These are phyloP conservation scores for Toxotes lorentzi DNA, from an alignment of 2,797 vertebrate species.

Conservation along the genomic window DNA sequence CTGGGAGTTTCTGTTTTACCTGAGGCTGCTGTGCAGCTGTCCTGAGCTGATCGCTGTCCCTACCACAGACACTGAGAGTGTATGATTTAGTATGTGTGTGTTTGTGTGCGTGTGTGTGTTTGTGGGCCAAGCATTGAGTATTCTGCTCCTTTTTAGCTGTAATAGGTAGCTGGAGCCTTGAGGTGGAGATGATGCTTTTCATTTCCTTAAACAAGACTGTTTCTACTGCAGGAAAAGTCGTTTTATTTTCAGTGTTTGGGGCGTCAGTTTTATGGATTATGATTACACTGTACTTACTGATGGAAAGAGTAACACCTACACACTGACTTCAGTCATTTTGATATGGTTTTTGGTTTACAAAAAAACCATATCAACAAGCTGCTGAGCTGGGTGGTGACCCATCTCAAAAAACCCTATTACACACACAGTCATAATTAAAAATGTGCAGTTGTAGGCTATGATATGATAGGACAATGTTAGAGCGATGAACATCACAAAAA, in stretches of 20 bases:
- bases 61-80: constrained; percentile 48
- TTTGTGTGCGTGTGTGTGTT: constrained; percentile 25
- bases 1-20: constrained; percentile 81
- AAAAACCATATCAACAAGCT: not conserved
- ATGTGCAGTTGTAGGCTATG: not conserved
- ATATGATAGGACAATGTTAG: not conserved
- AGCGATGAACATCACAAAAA: not conserved
- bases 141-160: constrained; percentile 28
- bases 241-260: constrained; percentile 10
- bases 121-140: constrained; percentile 3
- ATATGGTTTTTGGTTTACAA: too few species aligned
- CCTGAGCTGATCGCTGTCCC: constrained; percentile 79
- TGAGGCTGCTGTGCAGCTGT: constrained; percentile 86
- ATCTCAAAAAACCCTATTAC: not conserved
- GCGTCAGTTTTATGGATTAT: not conserved
- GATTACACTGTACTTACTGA: not conserved
- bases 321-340: not conserved
- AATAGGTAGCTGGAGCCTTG: constrained; percentile 14
- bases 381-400: not conserved
- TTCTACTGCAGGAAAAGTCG: not conserved
- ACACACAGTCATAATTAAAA: not conserved
- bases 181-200: constrained; percentile 27
- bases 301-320: not conserved
- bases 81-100: not conserved
- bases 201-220: constrained; percentile 21